phyloP scores from a whole-genome alignment of 2,797 vertebrate species.

The Hylomyscus alleni region DNA sequence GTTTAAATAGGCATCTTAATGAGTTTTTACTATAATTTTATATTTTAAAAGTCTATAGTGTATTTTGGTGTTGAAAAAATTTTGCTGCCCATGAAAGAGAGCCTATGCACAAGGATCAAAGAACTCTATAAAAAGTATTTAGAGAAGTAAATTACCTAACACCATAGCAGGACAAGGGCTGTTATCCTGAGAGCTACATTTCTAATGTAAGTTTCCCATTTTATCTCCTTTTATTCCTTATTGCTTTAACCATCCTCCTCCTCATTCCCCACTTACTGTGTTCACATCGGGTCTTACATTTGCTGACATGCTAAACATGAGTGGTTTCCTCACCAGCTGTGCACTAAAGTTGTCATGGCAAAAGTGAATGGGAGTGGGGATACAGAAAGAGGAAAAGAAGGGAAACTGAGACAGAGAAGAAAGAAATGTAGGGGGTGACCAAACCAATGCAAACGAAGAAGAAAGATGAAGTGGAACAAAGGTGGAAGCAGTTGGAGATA shows the following conservation, averaged over 20 bases:
- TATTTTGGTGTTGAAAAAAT: background rate
- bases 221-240: background rate
- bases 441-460: background rate
- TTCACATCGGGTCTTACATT: background rate
- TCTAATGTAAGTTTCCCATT: background rate
- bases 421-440: fast-evolving
- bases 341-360: background rate
- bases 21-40: constrained; percentile 32
- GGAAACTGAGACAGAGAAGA: no score
- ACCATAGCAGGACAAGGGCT: background rate
- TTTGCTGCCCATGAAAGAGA: background rate
- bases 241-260: background rate
- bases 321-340: background rate
- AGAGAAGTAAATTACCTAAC: background rate
- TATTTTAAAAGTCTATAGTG: background rate
- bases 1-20: background rate
- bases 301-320: background rate
- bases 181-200: background rate
- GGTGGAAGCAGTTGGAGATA: fast-evolving
- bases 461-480: fast-evolving
- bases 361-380: background rate
- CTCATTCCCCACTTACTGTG: background rate
- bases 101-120: background rate
- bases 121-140: background rate
- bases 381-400: background rate